These are phyloP conservation scores for Zaprionus kolodkinae DNA, from an alignment of 1,140 invertebrate species.

Conservation along the genomic window DNA sequence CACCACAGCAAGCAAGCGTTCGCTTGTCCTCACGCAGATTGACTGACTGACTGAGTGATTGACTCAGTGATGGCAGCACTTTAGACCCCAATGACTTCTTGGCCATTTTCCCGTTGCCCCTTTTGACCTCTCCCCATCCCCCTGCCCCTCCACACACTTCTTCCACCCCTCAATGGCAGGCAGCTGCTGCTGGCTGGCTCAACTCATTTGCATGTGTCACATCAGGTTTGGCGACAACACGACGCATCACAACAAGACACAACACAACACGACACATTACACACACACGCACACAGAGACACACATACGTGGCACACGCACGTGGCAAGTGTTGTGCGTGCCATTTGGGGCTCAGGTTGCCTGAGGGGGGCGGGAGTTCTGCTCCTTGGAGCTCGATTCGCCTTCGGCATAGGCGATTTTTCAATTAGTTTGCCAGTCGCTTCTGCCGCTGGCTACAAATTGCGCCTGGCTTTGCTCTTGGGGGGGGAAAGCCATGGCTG, in stretches of 20 bases:
- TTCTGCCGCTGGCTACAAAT: constrained; percentile 60
- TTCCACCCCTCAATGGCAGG: too few species aligned
- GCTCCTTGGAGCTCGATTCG: constrained; percentile 4
- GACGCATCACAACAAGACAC: constrained; percentile 26
- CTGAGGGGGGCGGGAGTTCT: not conserved
- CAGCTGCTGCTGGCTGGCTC: constrained; percentile 27
- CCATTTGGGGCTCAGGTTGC: constrained; percentile 19
- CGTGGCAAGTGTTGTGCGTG: constrained; percentile 1
- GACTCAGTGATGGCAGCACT: constrained; percentile 33
- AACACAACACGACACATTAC: constrained; percentile 31
- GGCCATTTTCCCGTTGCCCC: constrained; percentile 11
- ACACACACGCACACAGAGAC: constrained; percentile 9
- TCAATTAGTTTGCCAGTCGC: constrained; percentile 64
- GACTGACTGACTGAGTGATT: constrained; percentile 31
- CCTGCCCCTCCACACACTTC: not conserved
- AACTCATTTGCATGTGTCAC: constrained; percentile 75
- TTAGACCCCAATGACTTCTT: constrained; percentile 40
- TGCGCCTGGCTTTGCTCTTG: constrained; percentile 59
- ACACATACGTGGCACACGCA: constrained; percentile 9
- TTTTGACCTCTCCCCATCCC: not conserved
- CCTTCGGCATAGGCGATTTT: constrained; percentile 73
- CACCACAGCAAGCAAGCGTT: not conserved
- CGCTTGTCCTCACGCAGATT: constrained; percentile 1
- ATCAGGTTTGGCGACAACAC: constrained; percentile 63
- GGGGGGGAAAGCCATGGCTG: not conserved